Evolutionary conservation across 2,888 invertebrate genomes (phyloP).

Genomic region (Xylocampa areola): DNA sequence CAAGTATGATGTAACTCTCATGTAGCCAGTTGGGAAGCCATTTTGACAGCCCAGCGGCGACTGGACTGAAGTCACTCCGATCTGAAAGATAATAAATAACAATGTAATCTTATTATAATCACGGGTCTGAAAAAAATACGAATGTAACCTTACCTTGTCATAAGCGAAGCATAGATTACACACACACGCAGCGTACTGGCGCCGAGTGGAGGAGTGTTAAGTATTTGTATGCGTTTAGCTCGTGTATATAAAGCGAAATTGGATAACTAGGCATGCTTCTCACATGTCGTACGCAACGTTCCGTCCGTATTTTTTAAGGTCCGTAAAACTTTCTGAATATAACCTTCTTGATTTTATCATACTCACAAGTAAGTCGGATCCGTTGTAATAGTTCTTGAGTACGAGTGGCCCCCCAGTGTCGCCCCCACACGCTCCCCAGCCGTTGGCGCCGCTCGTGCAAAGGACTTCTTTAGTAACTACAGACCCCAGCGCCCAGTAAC

Average conservation of each 20-base stretch:
- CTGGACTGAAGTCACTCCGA: slow-evolving; percentile 26
- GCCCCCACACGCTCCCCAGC: slow-evolving; percentile 62
- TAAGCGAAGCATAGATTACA: too few relatives aligned
- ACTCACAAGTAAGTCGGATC: slow-evolving; percentile 18
- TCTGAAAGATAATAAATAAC: slow-evolving; percentile 20
- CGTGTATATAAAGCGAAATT: too few relatives aligned
- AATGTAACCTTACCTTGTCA: too few relatives aligned
- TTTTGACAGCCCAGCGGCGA: slow-evolving; percentile 27
- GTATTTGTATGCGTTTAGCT: too few relatives aligned
- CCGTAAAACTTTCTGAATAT: neutral
- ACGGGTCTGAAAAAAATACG: too few relatives aligned
- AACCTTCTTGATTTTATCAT: neutral
- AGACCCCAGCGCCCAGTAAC: slow-evolving; percentile 15
- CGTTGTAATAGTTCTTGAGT: slow-evolving; percentile 18
- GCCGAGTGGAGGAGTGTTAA: too few relatives aligned
- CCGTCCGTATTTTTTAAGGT: too few relatives aligned
- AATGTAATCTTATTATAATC: too few relatives aligned
- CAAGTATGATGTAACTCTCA: slow-evolving; percentile 18
- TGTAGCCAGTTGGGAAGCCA: slow-evolving; percentile 30
- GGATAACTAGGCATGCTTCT: too few relatives aligned
- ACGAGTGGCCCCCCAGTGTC: slow-evolving; percentile 68
- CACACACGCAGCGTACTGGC: too few relatives aligned
- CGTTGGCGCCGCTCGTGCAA: slow-evolving; percentile 55
- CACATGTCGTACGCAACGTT: too few relatives aligned
- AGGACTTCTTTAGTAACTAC: slow-evolving; percentile 23